A percentile compares a stretch with the other conserved stretches of the same genome.
Conservation (phyloP, 2,113 vertebrate species). For the Grallaria varia region DNA sequence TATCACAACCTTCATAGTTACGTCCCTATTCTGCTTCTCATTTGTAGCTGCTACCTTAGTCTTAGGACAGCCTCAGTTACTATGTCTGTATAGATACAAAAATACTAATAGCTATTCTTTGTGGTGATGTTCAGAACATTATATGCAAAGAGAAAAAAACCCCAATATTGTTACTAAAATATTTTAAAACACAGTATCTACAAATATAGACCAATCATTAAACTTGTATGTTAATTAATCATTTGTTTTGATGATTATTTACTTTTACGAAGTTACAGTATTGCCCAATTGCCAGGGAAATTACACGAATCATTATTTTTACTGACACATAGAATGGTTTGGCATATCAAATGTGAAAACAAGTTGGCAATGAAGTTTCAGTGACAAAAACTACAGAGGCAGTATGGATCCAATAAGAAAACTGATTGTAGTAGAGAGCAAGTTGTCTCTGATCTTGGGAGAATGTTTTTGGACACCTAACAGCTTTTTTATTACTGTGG, state of each 20-base stretch:
- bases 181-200: not conserved
- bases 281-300: not conserved
- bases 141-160: not conserved
- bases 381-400: conserved; percentile 63
- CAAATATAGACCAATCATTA: not conserved
- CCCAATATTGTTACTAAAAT: not conserved
- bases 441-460: conserved; percentile 79
- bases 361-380: conserved; percentile 57
- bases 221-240: not conserved
- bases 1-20: not conserved
- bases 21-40: not conserved
- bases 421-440: conserved; percentile 41
- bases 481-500: conserved; percentile 80
- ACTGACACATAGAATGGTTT: not conserved
- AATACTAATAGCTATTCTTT: not conserved
- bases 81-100: not conserved
- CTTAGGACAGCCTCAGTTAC: not conserved
- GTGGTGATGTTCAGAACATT: not conserved
- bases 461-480: conserved; percentile 83
- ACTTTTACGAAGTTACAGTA: not conserved
- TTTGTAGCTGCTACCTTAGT: not conserved
- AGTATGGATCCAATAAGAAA: conserved; percentile 79
- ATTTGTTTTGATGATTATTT: not conserved
- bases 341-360: conserved; percentile 25
- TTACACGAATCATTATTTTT: not conserved